Evolutionary conservation across 2,113 vertebrate genomes (phyloP), one percentile per base, ranked within the genome.

Genomic region (Pelodiscus sinensis): DNA sequence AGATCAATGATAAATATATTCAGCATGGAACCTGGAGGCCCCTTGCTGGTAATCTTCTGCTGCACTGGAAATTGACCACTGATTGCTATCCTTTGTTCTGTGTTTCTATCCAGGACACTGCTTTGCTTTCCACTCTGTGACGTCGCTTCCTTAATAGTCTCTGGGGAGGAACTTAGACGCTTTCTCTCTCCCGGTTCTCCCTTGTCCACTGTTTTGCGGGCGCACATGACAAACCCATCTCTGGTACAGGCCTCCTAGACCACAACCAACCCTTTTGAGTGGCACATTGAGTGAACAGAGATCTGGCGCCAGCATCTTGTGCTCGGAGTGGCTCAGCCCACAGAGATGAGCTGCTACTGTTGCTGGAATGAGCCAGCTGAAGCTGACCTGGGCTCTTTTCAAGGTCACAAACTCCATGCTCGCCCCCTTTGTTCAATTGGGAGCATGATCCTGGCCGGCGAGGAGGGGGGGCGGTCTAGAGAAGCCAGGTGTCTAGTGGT

Each of bases 1-100:
- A 75, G 60, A 93, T 83, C 81, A 19, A 60, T 35, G 86, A 84
- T 85, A 50, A 94, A 25, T 75, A 86, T 44, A 94, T 92, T 89
- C 75, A 68, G 92, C 68, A 81, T 12, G 12, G 4, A 60, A 38
- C 82, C 35, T 1, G 0, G 22, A 35, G 92, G 89, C 88, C 24
- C 81, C 19, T 79, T 73, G 31, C 94, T 79, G 60, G 92, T 90
- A 68, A 93, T 90, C 79, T 92, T 81, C 52, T 21, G 79, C 44
- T 82, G 81, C 65, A 4, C 52, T 19, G 35, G 31, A 79, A 85
- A 54, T 79, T 9, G 83, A 60, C 68, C 84, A 18, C 77, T 79
- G 84, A 87, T 92, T 84, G 90, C 7, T 0, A 16, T 68, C 65
- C 90, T 84, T 68, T 10, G 11, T 57, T 94, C 88, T 79, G 25